phyloP scores from a whole-genome alignment of 1,140 invertebrate genomes.

The Cydia amplana region DNA sequence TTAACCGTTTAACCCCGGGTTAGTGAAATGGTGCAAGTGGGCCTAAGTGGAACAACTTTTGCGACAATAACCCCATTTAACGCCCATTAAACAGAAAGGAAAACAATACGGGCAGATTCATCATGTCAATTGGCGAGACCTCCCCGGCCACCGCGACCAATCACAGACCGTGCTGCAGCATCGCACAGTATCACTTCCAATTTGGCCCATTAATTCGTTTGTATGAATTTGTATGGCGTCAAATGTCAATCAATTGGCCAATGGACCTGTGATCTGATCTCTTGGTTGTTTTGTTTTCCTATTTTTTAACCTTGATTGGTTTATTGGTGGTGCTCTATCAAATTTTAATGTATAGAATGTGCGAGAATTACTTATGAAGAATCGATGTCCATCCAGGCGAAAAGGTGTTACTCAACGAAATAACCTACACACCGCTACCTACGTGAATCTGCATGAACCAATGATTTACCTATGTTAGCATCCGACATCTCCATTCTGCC shows the following conservation, averaged over 20 bases:
- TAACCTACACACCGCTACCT: too few relatives aligned
- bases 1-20: too few relatives aligned
- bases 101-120: slow-evolving; percentile 37
- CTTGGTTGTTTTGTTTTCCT: slow-evolving; percentile 22
- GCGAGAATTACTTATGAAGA: too few relatives aligned
- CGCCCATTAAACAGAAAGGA: slow-evolving; percentile 32
- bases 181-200: slow-evolving; percentile 42
- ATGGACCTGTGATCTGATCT: slow-evolving; percentile 29
- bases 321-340: neutral
- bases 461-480: too few relatives aligned
- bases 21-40: too few relatives aligned
- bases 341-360: neutral
- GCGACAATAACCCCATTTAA: slow-evolving; percentile 2
- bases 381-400: too few relatives aligned
- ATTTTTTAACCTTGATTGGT: slow-evolving; percentile 5
- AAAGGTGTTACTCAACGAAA: too few relatives aligned
- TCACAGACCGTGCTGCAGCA: slow-evolving; percentile 40
- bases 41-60: neutral
- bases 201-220: slow-evolving; percentile 43
- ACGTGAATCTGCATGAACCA: too few relatives aligned
- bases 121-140: slow-evolving; percentile 38
- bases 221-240: slow-evolving; percentile 38
- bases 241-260: slow-evolving; percentile 44
- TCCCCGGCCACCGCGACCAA: neutral
- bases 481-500: too few relatives aligned